These are phyloP conservation scores for Drosophila baimaii DNA, from an alignment of 1,140 invertebrate species.

Conservation along the genomic window DNA sequence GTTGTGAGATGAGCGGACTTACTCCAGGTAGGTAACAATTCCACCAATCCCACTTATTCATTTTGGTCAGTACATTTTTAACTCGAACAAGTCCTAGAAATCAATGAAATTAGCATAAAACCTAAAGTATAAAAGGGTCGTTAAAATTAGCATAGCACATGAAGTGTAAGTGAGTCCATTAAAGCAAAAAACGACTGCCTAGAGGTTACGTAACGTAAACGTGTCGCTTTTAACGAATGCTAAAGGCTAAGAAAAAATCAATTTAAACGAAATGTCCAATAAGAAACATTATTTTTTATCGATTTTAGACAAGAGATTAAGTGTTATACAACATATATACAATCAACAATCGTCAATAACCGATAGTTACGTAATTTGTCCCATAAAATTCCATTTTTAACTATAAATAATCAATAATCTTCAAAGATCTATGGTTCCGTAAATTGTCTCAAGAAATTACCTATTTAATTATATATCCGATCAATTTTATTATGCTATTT, in stretches of 20 bases:
- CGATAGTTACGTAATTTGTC: no score
- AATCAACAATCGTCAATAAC: no score
- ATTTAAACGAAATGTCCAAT: not conserved
- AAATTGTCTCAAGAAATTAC: not conserved
- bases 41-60: not conserved
- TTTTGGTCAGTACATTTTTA: not conserved
- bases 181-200: not conserved
- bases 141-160: not conserved
- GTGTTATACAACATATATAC: not conserved
- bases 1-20: no score
- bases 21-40: not conserved
- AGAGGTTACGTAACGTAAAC: not conserved
- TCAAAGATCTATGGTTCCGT: no score
- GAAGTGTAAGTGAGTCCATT: not conserved
- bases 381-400: no score
- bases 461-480: no score
- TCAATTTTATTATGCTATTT: not conserved
- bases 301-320: no score
- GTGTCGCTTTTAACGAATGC: not conserved
- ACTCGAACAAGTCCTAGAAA: not conserved
- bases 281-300: no score
- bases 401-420: no score
- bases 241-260: not conserved
- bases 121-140: not conserved
- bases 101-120: conserved; percentile 4